A percentile compares a stretch with the other conserved stretches of the same genome.
These are phyloP conservation scores for Amniataba percoides DNA, from an alignment of 2,797 vertebrate species.

Conservation along the genomic window DNA sequence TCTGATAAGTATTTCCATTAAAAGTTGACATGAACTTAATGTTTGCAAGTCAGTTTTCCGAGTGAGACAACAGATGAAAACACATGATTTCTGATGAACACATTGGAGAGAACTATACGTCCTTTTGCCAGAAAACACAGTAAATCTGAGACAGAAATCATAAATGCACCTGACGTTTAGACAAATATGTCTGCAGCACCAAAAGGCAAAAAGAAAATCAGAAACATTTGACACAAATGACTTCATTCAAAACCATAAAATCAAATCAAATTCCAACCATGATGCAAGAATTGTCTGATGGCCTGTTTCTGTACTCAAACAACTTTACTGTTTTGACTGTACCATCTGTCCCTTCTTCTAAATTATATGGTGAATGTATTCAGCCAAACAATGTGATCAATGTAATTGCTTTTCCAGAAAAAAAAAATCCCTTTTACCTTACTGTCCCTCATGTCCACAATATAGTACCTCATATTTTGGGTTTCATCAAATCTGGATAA, in stretches of 20 bases:
- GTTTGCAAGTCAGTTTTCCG: constrained; percentile 5
- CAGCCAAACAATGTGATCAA: not conserved
- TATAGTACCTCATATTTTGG: not conserved
- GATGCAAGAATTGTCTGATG: not conserved
- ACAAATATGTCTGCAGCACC: constrained; percentile 22
- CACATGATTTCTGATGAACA: constrained; percentile 10
- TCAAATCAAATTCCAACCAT: constrained; percentile 5
- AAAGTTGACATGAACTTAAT: not conserved
- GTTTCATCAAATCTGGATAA: constrained; percentile 26
- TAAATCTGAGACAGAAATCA: constrained; percentile 14
- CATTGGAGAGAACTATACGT: not conserved
- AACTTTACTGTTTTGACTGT: not conserved
- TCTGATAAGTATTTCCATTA: constrained; percentile 7
- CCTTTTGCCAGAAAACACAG: not conserved
- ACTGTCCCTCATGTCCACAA: constrained; percentile 15
- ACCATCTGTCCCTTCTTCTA: constrained; percentile 8
- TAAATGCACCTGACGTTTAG: constrained; percentile 7
- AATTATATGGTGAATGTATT: not conserved
- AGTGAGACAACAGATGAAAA: not conserved
- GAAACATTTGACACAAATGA: not conserved
- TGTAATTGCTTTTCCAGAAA: not conserved
- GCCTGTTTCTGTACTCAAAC: not conserved
- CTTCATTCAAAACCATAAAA: constrained; percentile 17
- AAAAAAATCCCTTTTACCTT: constrained; percentile 29
- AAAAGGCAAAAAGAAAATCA: not conserved